Evolutionary conservation across 2,113 vertebrate species (phyloP), one percentile per base, ranked within the genome.

Genomic region (Datnioides undecimradiatus): DNA sequence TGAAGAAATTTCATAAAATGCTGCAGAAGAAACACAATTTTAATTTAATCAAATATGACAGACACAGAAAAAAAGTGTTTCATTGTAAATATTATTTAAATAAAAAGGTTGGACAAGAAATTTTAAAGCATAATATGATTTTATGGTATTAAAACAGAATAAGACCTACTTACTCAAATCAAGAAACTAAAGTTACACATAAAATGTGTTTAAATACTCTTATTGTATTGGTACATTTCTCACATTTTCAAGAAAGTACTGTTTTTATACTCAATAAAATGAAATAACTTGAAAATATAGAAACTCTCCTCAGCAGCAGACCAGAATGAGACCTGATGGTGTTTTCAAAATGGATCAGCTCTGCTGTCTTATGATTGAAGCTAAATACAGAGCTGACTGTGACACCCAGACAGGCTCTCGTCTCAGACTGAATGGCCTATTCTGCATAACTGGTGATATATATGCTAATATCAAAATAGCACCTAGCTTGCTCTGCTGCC

Each of bases 371-470:
- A 16, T 46, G 78, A 82, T 78, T 43, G 55, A 54, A 63, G 48
- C 78, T 79, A 87, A 88, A 80, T 52, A 70, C 51, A 67, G 75
- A 70, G 67, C 72, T 38, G 63, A 51, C 68, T 82, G 25, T 70
- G 77, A 78, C 69, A 75, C 59, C 14, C 52, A 66, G 80, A 80
- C 58, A 76, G 72, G 29, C 70, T 63, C 67, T 83, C 58, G 29
- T 76, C 80, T 76, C 55, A 62, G 59, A 57, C 69, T 65, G 76
- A 79, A 57, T 19, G 52, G 43, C 46, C 83, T 82, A 52, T 88
- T 94, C 89, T 91, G 77, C 81, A 90, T 88, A 90, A 88, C 87
- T 69, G 80, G 77, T 90, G 89, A 94, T 92, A 94, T 92, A 91
- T 90, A 93, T 94, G 93, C 85, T 92, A 92, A 93, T 94, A 82